These are phyloP conservation scores for Stomatorhinus walkeri DNA, from an alignment of 2,797 vertebrate species.

Conservation along the genomic window DNA sequence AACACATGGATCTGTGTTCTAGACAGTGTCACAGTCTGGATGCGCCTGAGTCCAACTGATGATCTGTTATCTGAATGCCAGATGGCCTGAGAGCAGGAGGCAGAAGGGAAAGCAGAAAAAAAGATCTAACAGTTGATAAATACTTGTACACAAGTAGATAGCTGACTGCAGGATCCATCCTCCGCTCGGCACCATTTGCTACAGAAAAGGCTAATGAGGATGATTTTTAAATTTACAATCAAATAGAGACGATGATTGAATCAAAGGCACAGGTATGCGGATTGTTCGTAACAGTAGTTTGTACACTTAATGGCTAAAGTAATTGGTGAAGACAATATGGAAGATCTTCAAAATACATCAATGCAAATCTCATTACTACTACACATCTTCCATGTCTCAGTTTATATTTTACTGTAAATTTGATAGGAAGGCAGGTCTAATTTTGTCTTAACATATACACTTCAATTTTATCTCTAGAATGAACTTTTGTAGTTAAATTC, in stretches of 20 bases:
- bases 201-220: not conserved
- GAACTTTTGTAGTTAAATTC: not conserved
- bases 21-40: constrained; percentile 10
- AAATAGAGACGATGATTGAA: not conserved
- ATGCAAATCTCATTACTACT: not conserved
- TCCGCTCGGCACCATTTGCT: not conserved
- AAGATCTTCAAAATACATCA: not conserved
- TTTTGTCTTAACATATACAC: not conserved
- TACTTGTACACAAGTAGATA: not conserved
- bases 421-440: not conserved
- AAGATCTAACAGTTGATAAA: not conserved
- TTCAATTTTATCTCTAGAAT: not conserved
- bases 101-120: constrained; percentile 5
- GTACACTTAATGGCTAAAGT: not conserved
- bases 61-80: constrained; percentile 1
- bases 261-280: not conserved
- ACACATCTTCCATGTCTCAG: not conserved
- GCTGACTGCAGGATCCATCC: not conserved
- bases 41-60: not conserved
- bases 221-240: not conserved
- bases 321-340: not conserved
- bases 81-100: constrained; percentile 4
- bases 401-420: not conserved
- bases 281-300: not conserved
- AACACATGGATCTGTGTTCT: constrained; percentile 11